Evolutionary conservation across 2,797 vertebrate species (phyloP).

Genomic region (Rhabdophis nuchalis): DNA sequence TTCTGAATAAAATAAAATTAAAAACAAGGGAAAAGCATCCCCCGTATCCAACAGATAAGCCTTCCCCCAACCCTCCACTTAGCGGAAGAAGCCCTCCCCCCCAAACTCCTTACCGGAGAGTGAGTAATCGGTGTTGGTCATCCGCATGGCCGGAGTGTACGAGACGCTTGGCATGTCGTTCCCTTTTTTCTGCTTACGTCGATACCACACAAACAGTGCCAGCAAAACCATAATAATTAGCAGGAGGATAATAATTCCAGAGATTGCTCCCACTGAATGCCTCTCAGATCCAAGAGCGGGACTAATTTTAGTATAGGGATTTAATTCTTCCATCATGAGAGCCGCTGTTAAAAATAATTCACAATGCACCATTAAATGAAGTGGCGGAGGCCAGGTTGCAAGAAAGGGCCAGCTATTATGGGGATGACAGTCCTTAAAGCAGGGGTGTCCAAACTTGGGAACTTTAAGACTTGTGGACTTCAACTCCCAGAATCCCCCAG

Average conservation of each 20-base stretch:
- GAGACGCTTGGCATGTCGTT: constrained; percentile 95
- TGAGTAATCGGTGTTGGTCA: constrained; percentile 92
- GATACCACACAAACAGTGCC: constrained; percentile 93
- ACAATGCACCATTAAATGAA: constrained; percentile 61
- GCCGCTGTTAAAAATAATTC: constrained; percentile 81
- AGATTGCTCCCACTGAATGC: constrained; percentile 93
- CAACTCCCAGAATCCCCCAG: too few species aligned
- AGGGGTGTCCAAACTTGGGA: too few species aligned
- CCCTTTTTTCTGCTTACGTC: constrained; percentile 90
- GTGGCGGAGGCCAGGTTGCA: constrained; percentile 36
- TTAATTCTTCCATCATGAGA: constrained; percentile 99
- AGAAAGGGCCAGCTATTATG: neutral
- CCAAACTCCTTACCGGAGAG: constrained; percentile 85
- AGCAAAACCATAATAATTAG: constrained; percentile 95
- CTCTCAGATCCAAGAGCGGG: constrained; percentile 90
- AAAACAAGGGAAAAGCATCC: neutral
- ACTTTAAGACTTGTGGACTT: too few species aligned
- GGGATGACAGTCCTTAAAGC: neutral
- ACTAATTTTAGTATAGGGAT: constrained; percentile 98
- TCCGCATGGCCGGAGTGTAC: constrained; percentile 92
- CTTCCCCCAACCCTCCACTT: constrained; percentile 5
- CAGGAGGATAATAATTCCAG: constrained; percentile 92
- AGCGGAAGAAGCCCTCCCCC: constrained; percentile 44
- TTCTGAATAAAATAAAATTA: neutral
- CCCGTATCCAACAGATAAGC: constrained; percentile 24